These are phyloP conservation scores for Petrocephalus microphthalmus DNA, from an alignment of 2,113 vertebrate species.

Conservation along the genomic window DNA sequence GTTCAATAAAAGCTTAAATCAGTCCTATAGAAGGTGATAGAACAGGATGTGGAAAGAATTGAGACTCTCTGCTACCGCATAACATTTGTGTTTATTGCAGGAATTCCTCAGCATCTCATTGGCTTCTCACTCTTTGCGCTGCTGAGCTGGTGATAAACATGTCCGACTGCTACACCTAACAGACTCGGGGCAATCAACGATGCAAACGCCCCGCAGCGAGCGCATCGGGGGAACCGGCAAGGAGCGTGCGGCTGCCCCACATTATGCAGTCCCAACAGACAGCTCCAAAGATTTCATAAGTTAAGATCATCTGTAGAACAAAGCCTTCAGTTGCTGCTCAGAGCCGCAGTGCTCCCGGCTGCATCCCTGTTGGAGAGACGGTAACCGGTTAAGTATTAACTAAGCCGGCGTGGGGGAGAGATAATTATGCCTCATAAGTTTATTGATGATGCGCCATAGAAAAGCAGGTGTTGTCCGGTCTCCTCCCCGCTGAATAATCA, in stretches of 20 bases:
- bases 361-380: not conserved
- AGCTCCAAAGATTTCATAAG: not conserved
- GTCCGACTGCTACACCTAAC: not conserved
- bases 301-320: not conserved
- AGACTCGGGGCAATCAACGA: not conserved
- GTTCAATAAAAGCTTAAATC: constrained; percentile 22
- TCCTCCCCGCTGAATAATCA: not conserved
- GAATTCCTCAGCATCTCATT: not conserved
- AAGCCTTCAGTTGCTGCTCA: too few species aligned
- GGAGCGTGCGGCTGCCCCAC: not conserved
- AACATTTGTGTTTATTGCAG: not conserved
- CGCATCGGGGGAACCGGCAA: not conserved
- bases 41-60: not conserved
- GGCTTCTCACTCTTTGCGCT: not conserved
- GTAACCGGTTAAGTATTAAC: not conserved
- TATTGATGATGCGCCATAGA: not conserved
- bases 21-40: constrained; percentile 11
- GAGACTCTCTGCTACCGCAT: not conserved
- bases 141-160: not conserved
- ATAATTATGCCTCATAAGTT: not conserved
- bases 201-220: not conserved
- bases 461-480: not conserved
- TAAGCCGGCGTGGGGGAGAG: not conserved
- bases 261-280: not conserved
- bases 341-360: not conserved